phyloP scores from a whole-genome alignment of 2,888 invertebrate species.

The Perithous albicinctus region DNA sequence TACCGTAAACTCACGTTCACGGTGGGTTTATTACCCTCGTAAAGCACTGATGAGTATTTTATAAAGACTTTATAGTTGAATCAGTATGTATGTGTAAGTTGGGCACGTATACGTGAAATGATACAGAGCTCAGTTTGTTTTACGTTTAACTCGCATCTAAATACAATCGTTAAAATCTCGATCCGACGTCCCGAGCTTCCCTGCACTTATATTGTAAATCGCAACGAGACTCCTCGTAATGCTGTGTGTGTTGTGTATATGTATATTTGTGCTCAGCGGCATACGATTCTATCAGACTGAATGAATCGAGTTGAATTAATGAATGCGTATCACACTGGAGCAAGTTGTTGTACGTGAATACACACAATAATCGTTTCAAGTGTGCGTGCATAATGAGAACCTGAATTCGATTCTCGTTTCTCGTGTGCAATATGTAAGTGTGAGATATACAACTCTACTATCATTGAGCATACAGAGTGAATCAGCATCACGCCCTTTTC shows the following conservation, averaged over 20 bases:
- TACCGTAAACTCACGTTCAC: conserved; percentile 54
- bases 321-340: conserved; percentile 44
- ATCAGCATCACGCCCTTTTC: conserved; percentile 23
- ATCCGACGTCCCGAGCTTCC: conserved; percentile 31
- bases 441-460: conserved; percentile 23
- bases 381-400: conserved; percentile 14
- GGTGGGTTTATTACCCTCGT: conserved; percentile 73
- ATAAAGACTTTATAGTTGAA: conserved; percentile 67
- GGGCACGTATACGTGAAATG: conserved; percentile 42
- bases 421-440: conserved; percentile 13
- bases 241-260: not conserved
- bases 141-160: conserved; percentile 70
- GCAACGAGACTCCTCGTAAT: not conserved
- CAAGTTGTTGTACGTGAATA: conserved; percentile 1
- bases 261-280: not conserved
- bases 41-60: conserved; percentile 69
- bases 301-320: conserved; percentile 54
- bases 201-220: conserved; percentile 36
- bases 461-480: conserved; percentile 24
- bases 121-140: conserved; percentile 60
- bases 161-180: conserved; percentile 66
- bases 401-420: conserved; percentile 24
- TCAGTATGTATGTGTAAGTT: conserved; percentile 32
- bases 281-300: conserved; percentile 23
- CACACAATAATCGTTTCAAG: not conserved